phyloP scores from a whole-genome alignment of 2,797 vertebrate species.

The Gymnoscopelus microlampas region DNA sequence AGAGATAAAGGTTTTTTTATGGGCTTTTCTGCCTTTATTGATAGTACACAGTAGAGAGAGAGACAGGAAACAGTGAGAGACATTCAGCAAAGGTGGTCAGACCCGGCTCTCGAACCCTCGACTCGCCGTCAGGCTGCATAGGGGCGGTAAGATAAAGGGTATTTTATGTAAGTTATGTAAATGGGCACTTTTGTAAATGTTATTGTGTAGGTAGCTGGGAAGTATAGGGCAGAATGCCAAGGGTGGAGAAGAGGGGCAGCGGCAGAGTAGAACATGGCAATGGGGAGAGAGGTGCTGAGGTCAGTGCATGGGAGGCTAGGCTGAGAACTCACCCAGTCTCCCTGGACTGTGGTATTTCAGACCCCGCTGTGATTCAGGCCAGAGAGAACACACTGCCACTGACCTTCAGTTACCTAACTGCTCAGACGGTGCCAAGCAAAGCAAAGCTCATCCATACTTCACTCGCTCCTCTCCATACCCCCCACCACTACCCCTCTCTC shows the following conservation, averaged over 20 bases:
- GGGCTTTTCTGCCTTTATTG: too few relatives aligned
- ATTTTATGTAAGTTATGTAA: too few relatives aligned
- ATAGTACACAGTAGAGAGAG: too few relatives aligned
- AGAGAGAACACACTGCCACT: conserved; percentile 49
- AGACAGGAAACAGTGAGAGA: too few relatives aligned
- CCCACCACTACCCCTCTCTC: conserved; percentile 7
- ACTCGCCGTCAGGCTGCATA: too few relatives aligned
- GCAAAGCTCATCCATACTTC: not conserved
- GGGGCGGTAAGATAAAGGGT: too few relatives aligned
- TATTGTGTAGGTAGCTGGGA: not conserved
- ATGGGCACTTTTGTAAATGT: too few relatives aligned
- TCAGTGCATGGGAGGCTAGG: conserved; percentile 41
- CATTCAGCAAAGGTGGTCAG: too few relatives aligned
- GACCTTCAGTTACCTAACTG: conserved; percentile 71
- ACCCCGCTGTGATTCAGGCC: conserved; percentile 56
- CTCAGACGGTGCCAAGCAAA: conserved; percentile 37
- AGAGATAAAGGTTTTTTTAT: too few relatives aligned
- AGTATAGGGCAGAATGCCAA: not conserved
- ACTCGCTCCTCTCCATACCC: not conserved
- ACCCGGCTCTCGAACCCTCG: too few relatives aligned
- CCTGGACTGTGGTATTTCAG: conserved; percentile 68
- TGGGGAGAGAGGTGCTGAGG: conserved; percentile 42
- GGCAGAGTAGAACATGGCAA: too few relatives aligned
- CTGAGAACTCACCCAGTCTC: conserved; percentile 40
- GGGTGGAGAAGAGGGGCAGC: not conserved